Evolutionary conservation across 2,888 invertebrate species (phyloP).

Genomic region (Chorisops tibialis): DNA sequence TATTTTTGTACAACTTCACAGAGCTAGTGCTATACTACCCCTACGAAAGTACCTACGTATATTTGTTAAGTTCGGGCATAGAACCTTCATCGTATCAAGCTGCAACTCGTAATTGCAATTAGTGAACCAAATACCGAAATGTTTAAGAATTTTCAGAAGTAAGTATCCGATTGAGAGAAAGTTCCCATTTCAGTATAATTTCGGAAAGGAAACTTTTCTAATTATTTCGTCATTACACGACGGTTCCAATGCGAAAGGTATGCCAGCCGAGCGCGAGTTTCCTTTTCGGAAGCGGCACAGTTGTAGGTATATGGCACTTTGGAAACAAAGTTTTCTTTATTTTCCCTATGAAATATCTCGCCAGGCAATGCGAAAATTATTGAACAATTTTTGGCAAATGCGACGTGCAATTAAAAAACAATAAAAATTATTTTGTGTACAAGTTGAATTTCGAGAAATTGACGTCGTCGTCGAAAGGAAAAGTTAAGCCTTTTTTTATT

Average conservation of each 20-base stretch:
- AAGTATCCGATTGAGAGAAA: background rate
- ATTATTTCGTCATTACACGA: conserved; percentile 50
- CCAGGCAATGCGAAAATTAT: conserved; percentile 20
- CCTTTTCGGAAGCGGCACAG: too few relatives aligned
- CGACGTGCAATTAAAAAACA: conserved; percentile 28
- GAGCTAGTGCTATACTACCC: too few relatives aligned
- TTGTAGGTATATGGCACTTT: too few relatives aligned
- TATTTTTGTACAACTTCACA: too few relatives aligned
- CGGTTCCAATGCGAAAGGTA: conserved; percentile 25
- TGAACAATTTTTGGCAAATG: conserved; percentile 23
- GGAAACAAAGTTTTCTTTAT: too few relatives aligned
- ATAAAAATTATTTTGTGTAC: conserved; percentile 6
- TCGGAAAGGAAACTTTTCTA: conserved; percentile 46
- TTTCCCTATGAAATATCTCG: background rate
- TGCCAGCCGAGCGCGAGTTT: too few relatives aligned
- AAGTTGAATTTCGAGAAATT: background rate
- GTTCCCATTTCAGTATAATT: conserved; percentile 24
- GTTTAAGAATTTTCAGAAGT: background rate
- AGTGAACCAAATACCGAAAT: background rate
- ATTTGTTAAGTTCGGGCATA: too few relatives aligned
- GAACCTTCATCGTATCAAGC: background rate
- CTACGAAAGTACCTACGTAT: too few relatives aligned
- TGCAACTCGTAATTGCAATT: conserved; percentile 23
- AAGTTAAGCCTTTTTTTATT: conserved; percentile 9
- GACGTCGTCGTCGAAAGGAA: background rate